Base-by-base conservation (phyloP, 2,113 vertebrate genomes). In the Cebus imitator region DNA sequence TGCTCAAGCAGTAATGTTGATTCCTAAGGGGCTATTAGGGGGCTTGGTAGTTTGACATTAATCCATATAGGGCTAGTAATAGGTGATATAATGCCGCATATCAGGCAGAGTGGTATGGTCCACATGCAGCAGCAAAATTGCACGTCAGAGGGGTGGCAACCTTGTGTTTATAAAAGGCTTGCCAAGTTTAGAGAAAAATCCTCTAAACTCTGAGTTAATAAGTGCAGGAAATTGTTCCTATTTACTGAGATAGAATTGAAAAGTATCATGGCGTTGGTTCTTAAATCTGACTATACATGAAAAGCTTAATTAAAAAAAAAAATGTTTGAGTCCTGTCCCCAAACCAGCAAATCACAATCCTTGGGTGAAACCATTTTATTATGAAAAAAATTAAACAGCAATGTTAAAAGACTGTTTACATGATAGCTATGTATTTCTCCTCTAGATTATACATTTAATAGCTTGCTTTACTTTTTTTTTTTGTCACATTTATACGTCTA, bases 1-100 rank as follows among this genome's bases (percentile, higher is more conserved):
- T 25, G 4, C 18, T 70, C 40, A 52, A 82, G 68, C 17, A 23
- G n/a, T n/a, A 2, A 0, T 73, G 8, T 2, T 81, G 3, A 1
- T 50, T 85, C n/a, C 45, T 90, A 13, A 89, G 13, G 8, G 73
- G 30, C 37, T 70, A 48, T 43, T 48, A n/a, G 6, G 76, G 58
- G 14, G 32, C 61, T 87, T 87, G 10, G 12, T 66, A 70, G 2
- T 32, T 30, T 87, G 45, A 2, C 18, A 8, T 79, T 40, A 11
- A 45, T 48, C 68, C 32, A 35, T 2, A n/a, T 8, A 5, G 7
- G 43, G 1, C 32, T 35, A 82, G 12, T 3, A 68, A 37, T 4
- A 23, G 32, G 2, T 4, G 2, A 5, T 30, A 1, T 5, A 8
- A n/a, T 43, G 2, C 14, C n/a, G 6, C 48, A 13, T 6, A 1